phyloP scores from a whole-genome alignment of 2,888 invertebrate genomes.

The Disparrhopalites patrizii region DNA sequence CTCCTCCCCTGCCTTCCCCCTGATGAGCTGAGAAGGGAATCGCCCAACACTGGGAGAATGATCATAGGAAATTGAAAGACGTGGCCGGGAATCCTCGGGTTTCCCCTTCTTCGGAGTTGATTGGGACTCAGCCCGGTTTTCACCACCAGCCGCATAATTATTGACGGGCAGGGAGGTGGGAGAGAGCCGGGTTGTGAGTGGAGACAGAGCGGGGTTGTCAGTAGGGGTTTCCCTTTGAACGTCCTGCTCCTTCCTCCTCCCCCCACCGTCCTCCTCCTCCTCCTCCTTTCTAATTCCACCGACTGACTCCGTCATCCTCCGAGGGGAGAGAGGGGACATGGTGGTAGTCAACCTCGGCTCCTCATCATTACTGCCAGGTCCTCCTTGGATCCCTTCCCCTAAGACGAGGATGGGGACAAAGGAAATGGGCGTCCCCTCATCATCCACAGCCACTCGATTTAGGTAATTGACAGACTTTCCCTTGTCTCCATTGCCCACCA shows the following conservation, averaged over 20 bases:
- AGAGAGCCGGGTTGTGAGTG: neutral
- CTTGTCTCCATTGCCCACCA: too few relatives aligned
- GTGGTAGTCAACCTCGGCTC: too few relatives aligned
- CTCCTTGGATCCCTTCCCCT: neutral
- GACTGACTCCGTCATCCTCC: neutral
- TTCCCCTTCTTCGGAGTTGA: neutral
- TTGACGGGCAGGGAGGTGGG: slow-evolving; percentile 12
- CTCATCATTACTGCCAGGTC: too few relatives aligned
- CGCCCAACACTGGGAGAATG: too few relatives aligned
- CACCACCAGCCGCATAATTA: slow-evolving; percentile 19
- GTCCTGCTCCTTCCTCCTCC: neutral
- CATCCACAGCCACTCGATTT: neutral
- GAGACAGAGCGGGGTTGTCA: neutral
- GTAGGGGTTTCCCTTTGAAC: slow-evolving; percentile 18
- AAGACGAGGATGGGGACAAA: slow-evolving; percentile 1
- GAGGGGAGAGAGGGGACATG: neutral
- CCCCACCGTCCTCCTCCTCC: neutral
- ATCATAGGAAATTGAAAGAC: slow-evolving; percentile 16
- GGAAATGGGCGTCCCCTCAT: neutral
- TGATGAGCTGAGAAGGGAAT: neutral
- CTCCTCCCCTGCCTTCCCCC: slow-evolving; percentile 1
- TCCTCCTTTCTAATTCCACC: slow-evolving; percentile 1
- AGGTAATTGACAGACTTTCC: slow-evolving; percentile 15
- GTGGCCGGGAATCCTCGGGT: slow-evolving; percentile 6
- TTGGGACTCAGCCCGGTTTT: slow-evolving; percentile 1